Evolutionary conservation across 1,140 invertebrate genomes (phyloP), one percentile per base, ranked within the genome.

Genomic region (Steinernema feltiae): DNA sequence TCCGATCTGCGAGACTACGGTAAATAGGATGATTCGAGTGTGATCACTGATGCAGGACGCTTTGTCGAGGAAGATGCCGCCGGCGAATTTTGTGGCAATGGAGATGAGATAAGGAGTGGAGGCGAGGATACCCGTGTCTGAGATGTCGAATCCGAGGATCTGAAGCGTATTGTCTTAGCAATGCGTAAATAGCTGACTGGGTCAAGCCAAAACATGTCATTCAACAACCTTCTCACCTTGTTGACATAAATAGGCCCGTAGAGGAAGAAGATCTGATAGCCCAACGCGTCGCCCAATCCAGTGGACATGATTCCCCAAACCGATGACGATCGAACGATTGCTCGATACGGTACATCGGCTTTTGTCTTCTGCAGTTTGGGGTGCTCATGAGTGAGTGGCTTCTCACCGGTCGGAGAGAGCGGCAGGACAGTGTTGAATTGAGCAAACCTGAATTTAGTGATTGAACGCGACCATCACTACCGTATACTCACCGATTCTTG

Each of bases 161-260:
- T 63, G 53, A 63, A 63, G 24, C 3, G 12, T 15, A 63, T 15
- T 15, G 24, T 12, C 24, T 15, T 27, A 15, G n/a, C n/a, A n/a
- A n/a, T n/a, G n/a, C n/a, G n/a, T n/a, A n/a, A n/a, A n/a, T 46
- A 46, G 41, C 7, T 7, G 7, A 46, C 41, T 46, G n/a, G 7
- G 7, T 12, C 41, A 46, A 46, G 41, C 7, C 41, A 46, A 46
- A 46, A 46, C 7, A 46, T n/a, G n/a, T n/a, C n/a, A n/a, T n/a
- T n/a, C n/a, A n/a, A n/a, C n/a, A n/a, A n/a, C n/a, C n/a, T n/a
- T n/a, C 53, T 27, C 7, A 63, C 81, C 71, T 82, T 77, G 30
- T 81, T 81, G 29, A 82, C 31, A 53, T 82, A 82, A 0, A 75
- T 73, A 0, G 81, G 81, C 15, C 80, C 80, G 32, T 76, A 81